Conservation (phyloP, 2,888 invertebrate genomes). For the Amaurobius ferox region DNA sequence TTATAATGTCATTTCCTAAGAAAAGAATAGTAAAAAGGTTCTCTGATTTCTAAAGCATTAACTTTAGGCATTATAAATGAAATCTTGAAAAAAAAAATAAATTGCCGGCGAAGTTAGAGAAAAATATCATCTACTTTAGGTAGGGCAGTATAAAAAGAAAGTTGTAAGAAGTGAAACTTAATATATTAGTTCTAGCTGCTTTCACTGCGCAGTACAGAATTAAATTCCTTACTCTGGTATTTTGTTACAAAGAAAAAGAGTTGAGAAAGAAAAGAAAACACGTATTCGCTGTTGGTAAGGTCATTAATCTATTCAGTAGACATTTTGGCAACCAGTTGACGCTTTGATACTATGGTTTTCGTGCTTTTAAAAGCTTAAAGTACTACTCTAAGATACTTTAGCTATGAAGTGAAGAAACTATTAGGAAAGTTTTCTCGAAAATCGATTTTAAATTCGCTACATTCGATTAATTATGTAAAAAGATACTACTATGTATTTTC, state of each 20-base stretch:
- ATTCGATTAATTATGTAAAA: too few species aligned
- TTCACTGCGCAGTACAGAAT: constrained; percentile 30
- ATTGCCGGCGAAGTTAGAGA: background rate
- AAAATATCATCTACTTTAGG: too few species aligned
- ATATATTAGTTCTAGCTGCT: constrained; percentile 54
- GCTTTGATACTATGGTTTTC: background rate
- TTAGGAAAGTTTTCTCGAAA: too few species aligned
- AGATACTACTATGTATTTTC: too few species aligned
- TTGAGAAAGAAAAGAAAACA: constrained; percentile 8
- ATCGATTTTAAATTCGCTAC: too few species aligned
- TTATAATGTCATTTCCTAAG: too few species aligned
- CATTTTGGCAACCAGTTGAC: constrained; percentile 64
- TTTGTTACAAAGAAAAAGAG: constrained; percentile 23
- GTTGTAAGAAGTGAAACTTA: constrained; percentile 35
- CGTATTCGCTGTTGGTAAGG: constrained; percentile 23
- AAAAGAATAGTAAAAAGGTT: too few species aligned
- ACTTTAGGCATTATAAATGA: too few species aligned
- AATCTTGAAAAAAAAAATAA: background rate
- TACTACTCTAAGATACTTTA: background rate
- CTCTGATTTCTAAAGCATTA: too few species aligned
- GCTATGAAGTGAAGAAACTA: too few species aligned
- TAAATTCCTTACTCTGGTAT: constrained; percentile 61
- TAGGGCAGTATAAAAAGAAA: constrained; percentile 21
- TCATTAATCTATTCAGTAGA: constrained; percentile 60
- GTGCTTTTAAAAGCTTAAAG: background rate